A percentile compares a stretch with the other conserved stretches of the same genome.
These are phyloP conservation scores for Martes flavigula DNA, from an alignment of 2,797 vertebrate genomes.

Conservation along the genomic window DNA sequence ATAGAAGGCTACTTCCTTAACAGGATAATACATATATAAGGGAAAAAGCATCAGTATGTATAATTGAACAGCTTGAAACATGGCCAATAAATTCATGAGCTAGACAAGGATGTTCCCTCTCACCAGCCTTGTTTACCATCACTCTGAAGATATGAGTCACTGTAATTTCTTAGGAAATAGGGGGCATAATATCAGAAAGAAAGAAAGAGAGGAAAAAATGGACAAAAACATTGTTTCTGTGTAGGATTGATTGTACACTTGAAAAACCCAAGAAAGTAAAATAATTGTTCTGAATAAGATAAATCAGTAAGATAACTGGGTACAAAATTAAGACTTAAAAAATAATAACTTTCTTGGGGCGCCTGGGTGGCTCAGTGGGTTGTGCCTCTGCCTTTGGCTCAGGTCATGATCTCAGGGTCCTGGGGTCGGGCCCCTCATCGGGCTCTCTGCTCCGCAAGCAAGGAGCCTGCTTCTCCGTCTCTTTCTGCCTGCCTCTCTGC, in stretches of 20 bases:
- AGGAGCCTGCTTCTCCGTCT: too few species aligned
- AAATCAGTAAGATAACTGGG: neutral
- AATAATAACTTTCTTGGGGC: neutral
- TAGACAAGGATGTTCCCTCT: neutral
- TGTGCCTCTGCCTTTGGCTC: too few species aligned
- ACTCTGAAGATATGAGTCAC: neutral
- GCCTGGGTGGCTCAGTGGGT: too few species aligned
- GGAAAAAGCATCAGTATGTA: neutral
- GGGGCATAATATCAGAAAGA: neutral
- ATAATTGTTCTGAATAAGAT: too few species aligned
- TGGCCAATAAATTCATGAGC: neutral
- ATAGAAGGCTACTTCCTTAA: neutral
- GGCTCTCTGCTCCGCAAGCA: too few species aligned
- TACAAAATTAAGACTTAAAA: slow-evolving; percentile 31
- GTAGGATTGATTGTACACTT: neutral
- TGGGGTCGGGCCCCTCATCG: too few species aligned
- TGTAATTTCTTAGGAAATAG: neutral
- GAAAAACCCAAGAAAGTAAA: too few species aligned
- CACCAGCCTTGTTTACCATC: neutral
- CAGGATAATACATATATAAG: neutral
- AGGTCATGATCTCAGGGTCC: too few species aligned
- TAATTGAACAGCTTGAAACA: neutral
- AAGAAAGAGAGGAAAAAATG: neutral
- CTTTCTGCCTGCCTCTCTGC: too few species aligned
- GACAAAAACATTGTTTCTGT: neutral